A percentile compares a stretch with the other conserved stretches of the same genome.
These are phyloP conservation scores for Neoseiulus cucumeris DNA, from an alignment of 1,140 invertebrate species.

Conservation along the genomic window DNA sequence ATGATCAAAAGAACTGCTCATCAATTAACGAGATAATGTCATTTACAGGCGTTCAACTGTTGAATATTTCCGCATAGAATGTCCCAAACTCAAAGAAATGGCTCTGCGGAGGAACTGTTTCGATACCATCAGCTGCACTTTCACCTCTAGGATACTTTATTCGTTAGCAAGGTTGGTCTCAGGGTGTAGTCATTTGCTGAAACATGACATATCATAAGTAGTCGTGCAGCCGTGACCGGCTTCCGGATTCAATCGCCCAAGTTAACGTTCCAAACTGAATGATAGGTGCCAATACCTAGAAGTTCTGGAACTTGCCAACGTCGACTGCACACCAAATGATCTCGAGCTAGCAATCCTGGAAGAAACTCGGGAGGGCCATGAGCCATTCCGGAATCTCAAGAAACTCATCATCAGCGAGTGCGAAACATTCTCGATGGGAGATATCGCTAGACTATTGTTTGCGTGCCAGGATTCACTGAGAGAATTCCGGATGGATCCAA, in stretches of 20 bases:
- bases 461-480: neutral
- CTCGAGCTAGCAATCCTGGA: neutral
- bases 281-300: neutral
- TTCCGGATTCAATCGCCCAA: no score
- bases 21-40: neutral
- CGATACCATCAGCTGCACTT: neutral
- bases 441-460: neutral
- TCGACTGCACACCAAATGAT: constrained; percentile 1
- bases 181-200: neutral
- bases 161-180: neutral
- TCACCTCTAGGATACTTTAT: neutral
- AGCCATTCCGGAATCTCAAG: neutral
- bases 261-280: neutral
- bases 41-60: neutral
- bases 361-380: neutral
- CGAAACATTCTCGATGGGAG: neutral
- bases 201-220: neutral
- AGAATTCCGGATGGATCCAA: constrained; percentile 2
- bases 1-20: neutral
- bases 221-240: neutral
- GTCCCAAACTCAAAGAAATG: neutral
- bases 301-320: neutral
- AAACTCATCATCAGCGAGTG: neutral
- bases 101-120: constrained; percentile 4
- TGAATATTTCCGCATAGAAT: neutral